These are phyloP conservation scores for Lamellibrachia luymesi DNA, from an alignment of 1,140 invertebrate species.

Conservation along the genomic window DNA sequence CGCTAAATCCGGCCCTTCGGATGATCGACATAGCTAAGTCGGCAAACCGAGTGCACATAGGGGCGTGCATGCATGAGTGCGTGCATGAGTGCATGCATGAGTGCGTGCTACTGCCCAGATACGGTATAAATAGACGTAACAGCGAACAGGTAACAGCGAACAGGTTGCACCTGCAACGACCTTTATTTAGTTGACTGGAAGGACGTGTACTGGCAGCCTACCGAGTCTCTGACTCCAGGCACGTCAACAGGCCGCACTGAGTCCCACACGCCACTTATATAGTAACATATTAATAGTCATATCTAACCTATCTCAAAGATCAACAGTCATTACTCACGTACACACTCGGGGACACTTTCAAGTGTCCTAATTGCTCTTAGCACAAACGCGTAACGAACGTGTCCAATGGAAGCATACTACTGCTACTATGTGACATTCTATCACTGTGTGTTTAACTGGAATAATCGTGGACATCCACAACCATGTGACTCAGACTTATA, in stretches of 20 bases:
- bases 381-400: not conserved
- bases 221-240: not conserved
- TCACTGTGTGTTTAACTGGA: too few species aligned
- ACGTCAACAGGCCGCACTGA: not conserved
- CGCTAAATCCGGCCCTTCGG: not conserved
- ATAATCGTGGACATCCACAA: too few species aligned
- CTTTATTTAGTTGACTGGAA: not conserved
- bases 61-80: not conserved
- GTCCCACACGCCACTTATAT: not conserved
- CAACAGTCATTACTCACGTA: not conserved
- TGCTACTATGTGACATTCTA: too few species aligned
- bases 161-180: not conserved
- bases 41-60: not conserved
- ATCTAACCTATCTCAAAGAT: not conserved
- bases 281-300: not conserved
- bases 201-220: not conserved
- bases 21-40: not conserved
- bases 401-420: not conserved
- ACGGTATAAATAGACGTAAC: not conserved
- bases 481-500: too few species aligned
- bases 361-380: not conserved
- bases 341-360: not conserved
- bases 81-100: not conserved
- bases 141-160: not conserved
- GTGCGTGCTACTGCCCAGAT: not conserved